phyloP scores from a whole-genome alignment of 2,797 vertebrate species.

The Muscicapa comitata region DNA sequence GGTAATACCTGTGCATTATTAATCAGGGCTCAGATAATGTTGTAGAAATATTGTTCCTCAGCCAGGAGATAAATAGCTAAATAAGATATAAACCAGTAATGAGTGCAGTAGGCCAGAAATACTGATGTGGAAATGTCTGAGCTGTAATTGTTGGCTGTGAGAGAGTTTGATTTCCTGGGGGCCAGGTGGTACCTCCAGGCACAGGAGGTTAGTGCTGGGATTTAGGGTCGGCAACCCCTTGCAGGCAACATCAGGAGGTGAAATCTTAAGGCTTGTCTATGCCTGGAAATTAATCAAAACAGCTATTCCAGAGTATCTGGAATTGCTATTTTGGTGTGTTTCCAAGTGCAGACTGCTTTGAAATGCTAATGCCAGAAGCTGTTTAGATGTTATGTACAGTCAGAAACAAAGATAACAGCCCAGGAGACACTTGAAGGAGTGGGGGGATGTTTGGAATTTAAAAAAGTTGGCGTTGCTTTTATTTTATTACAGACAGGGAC shows the following conservation, averaged over 20 bases:
- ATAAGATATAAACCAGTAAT: slow-evolving; percentile 8
- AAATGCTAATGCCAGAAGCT: slow-evolving; percentile 26
- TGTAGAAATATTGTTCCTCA: not conserved
- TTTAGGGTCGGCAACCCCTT: not conserved
- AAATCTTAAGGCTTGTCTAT: slow-evolving; percentile 11
- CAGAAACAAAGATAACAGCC: not conserved
- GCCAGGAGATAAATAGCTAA: slow-evolving; percentile 25
- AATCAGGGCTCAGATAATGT: slow-evolving; percentile 7
- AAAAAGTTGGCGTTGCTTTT: not conserved
- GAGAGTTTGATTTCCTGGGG: not conserved
- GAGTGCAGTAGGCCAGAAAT: not conserved
- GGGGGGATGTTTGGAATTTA: not conserved
- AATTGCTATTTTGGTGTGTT: slow-evolving; percentile 12
- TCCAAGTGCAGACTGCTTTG: slow-evolving; percentile 40
- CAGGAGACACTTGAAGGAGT: not conserved
- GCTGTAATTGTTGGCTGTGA: not conserved
- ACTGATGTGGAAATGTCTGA: slow-evolving; percentile 27
- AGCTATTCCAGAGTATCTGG: not conserved
- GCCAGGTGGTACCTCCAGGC: slow-evolving; percentile 46
- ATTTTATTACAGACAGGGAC: not conserved
- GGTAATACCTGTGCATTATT: slow-evolving; percentile 7
- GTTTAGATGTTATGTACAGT: slow-evolving; percentile 7
- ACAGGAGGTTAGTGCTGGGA: not conserved
- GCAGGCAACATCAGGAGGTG: not conserved
- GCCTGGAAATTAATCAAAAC: slow-evolving; percentile 31